A percentile compares a stretch with the other conserved stretches of the same genome.
Evolutionary conservation across 1,140 invertebrate genomes (phyloP).

Genomic region (Brachionus calyciflorus): DNA sequence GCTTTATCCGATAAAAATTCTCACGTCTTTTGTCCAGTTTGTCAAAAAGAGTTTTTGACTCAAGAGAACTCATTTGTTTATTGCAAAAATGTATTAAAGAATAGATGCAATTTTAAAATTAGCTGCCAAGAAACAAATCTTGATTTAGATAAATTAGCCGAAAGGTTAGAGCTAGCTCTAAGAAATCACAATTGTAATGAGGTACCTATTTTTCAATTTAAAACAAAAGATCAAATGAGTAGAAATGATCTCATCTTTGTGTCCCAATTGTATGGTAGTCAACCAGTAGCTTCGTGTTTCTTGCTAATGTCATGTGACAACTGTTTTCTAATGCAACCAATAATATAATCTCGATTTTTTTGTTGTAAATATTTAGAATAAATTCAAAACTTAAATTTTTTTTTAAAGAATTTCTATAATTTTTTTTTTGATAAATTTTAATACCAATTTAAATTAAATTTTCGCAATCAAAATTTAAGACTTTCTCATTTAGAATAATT

Average conservation of each 20-base stretch:
- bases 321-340: constrained; percentile 8
- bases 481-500: no score
- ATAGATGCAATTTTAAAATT: constrained; percentile 3
- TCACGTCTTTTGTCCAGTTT: constrained; percentile 27
- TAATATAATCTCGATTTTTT: constrained; percentile 12
- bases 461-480: no score
- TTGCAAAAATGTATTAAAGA: constrained; percentile 27
- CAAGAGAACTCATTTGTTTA: not conserved
- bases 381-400: no score
- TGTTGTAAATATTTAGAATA: not conserved
- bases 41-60: constrained; percentile 40
- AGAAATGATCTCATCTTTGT: constrained; percentile 16
- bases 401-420: no score
- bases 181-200: constrained; percentile 3
- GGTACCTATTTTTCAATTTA: constrained; percentile 19
- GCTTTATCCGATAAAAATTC: not conserved
- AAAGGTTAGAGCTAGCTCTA: not conserved
- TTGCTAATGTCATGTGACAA: constrained; percentile 26
- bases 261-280: not conserved
- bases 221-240: constrained; percentile 28
- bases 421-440: constrained; percentile 17
- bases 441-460: no score
- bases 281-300: not conserved
- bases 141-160: not conserved
- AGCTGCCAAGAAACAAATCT: not conserved